phyloP scores from a whole-genome alignment of 1,140 invertebrate species.

The Tetramorium simillimum region DNA sequence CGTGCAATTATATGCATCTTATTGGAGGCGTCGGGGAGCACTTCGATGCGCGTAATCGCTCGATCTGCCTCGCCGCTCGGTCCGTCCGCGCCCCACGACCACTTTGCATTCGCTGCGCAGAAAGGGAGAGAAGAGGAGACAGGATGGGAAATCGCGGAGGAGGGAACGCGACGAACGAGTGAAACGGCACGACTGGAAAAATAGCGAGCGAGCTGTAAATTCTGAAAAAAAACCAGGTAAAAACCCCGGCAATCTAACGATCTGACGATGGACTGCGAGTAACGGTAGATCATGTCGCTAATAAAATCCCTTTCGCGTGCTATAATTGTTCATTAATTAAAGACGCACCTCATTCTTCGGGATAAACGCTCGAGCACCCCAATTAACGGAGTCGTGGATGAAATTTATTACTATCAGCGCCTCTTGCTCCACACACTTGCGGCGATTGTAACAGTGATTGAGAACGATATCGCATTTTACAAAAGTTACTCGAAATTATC shows the following conservation, averaged over 20 bases:
- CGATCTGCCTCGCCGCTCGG: constrained; percentile 74
- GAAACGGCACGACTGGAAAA: constrained; percentile 1
- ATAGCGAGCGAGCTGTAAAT: constrained; percentile 46
- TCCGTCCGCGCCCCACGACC: constrained; percentile 50
- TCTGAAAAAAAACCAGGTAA: constrained; percentile 17
- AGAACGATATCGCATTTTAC: not conserved
- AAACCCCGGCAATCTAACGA: constrained; percentile 12
- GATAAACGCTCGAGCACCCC: not conserved
- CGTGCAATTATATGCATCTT: constrained; percentile 83
- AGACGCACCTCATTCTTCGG: not conserved
- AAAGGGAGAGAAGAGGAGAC: constrained; percentile 46
- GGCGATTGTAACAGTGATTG: not conserved
- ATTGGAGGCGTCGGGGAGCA: constrained; percentile 74
- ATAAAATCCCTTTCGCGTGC: constrained; percentile 27
- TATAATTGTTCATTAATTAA: constrained; percentile 49
- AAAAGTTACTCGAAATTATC: not conserved
- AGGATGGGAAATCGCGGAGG: not conserved
- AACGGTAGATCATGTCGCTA: constrained; percentile 34
- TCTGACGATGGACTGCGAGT: constrained; percentile 14
- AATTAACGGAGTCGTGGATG: constrained; percentile 5
- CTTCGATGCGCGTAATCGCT: constrained; percentile 79
- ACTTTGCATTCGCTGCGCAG: constrained; percentile 21
- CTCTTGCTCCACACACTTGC: not conserved
- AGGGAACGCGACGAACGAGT: constrained; percentile 22
- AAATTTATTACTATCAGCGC: not conserved